Percentiles rank a stretch among this genome's conserved stretches.
phyloP scores from a whole-genome alignment of 2,797 vertebrate species.

The Australoheros facetus region DNA sequence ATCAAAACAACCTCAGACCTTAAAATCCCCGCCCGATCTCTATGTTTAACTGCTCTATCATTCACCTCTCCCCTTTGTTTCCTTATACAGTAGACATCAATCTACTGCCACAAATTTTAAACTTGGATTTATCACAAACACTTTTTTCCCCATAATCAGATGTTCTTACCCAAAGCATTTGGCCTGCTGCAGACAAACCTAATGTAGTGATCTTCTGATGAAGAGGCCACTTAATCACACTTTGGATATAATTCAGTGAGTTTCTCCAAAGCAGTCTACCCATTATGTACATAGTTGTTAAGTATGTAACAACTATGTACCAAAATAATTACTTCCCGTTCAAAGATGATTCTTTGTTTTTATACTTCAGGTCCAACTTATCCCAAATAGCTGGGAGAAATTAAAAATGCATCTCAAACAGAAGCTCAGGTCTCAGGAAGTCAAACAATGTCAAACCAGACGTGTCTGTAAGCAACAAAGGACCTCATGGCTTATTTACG shows the following conservation, averaged over 20 bases:
- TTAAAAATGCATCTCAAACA: background rate
- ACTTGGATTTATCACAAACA: background rate
- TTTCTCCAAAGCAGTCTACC: too few species aligned
- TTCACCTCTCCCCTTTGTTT: background rate
- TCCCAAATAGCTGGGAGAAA: background rate
- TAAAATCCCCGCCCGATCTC: background rate
- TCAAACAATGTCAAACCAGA: background rate
- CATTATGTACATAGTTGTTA: background rate
- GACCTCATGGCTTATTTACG: background rate
- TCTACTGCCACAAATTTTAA: background rate
- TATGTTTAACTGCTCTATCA: background rate
- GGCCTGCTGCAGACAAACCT: background rate
- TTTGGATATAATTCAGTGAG: too few species aligned
- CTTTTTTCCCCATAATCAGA: background rate
- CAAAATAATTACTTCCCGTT: background rate
- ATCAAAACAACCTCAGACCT: background rate
- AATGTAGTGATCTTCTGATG: background rate
- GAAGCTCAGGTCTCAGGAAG: background rate
- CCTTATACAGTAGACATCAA: background rate
- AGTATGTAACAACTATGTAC: background rate
- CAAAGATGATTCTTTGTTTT: background rate
- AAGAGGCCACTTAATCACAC: too few species aligned
- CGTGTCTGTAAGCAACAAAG: background rate
- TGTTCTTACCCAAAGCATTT: background rate
- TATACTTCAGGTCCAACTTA: background rate